phyloP scores from a whole-genome alignment of 1,140 invertebrate species.

The Plodia interpunctella region DNA sequence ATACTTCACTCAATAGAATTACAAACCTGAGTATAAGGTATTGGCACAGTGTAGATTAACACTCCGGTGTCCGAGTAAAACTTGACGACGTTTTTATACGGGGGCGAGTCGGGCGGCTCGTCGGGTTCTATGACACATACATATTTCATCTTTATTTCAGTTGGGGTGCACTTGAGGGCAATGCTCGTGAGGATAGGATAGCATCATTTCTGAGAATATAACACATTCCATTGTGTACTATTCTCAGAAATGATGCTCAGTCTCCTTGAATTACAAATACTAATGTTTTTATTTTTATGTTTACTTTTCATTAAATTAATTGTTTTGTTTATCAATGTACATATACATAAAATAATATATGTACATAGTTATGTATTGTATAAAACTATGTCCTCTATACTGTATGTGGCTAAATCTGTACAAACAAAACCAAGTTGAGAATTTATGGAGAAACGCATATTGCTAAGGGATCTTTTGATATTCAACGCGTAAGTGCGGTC shows the following conservation, averaged over 20 bases:
- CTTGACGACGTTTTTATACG: conserved; percentile 83
- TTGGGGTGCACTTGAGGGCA: too few species aligned
- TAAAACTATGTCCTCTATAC: too few species aligned
- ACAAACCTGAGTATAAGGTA: conserved; percentile 82
- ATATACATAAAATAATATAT: too few species aligned
- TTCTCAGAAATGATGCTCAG: background rate
- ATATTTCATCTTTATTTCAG: background rate
- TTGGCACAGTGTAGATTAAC: conserved; percentile 84
- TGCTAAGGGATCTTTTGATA: background rate
- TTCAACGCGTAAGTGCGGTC: background rate
- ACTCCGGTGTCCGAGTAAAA: conserved; percentile 88
- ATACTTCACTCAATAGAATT: background rate
- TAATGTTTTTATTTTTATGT: too few species aligned
- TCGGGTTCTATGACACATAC: conserved; percentile 45
- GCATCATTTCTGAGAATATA: too few species aligned
- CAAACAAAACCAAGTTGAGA: too few species aligned
- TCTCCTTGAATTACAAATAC: too few species aligned
- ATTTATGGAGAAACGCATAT: background rate
- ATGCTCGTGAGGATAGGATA: background rate
- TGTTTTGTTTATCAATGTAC: too few species aligned
- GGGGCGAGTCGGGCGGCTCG: conserved; percentile 62
- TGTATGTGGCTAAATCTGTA: too few species aligned
- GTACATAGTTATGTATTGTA: too few species aligned
- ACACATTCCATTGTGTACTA: too few species aligned
- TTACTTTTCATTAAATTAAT: too few species aligned